Evolutionary conservation across 1,140 invertebrate species (phyloP), one percentile per base, ranked within the genome.

Genomic region (Agraylea sexmaculata): DNA sequence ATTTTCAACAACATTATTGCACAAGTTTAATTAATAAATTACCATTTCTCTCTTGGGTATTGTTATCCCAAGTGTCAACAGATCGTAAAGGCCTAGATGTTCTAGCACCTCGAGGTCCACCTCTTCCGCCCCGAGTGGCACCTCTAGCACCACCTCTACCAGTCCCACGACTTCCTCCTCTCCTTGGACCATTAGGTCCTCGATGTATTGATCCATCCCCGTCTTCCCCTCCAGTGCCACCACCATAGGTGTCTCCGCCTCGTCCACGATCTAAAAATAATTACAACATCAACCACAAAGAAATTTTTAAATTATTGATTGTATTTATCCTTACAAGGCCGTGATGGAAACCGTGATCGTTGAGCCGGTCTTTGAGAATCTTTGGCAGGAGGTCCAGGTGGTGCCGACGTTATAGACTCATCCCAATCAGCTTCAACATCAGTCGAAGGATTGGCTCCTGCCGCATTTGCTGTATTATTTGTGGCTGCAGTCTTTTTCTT

Each of bases 401-500:
- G 13, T 20, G 53, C 53, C 12, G 36, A 20, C 41, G 55, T 55
- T 27, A 57, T 58, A 31, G 60, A 57, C 47, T 71, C 68, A 19
- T 68, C 67, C 66, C 66, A 71, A 20, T 71, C 69, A 8, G 57
- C 57, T 39, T 57, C 58, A 0, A 51, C 51, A 5, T 38, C 51
- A 11, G 47, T 49, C 2, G 19, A 29, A 37, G 37, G 47, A 15
- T 29, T 42, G 16, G 18, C 23, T 19, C 12, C 45, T 2, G 45
- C 42, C 6, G 54, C 27, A 54, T 59, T 43, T 57, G 62, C 55
- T 59, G 68, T 41, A 51, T 66, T 43, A 56, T 52, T 59, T 48
- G 65, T 63, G 22, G 71, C 64, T 50, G 77, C 71, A 47, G 77
- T 71, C 55, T 75, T 80, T 67, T 87, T 91, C 67, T 87, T 87